Conservation (phyloP, 2,113 vertebrate species). For the Alectura lathami region DNA sequence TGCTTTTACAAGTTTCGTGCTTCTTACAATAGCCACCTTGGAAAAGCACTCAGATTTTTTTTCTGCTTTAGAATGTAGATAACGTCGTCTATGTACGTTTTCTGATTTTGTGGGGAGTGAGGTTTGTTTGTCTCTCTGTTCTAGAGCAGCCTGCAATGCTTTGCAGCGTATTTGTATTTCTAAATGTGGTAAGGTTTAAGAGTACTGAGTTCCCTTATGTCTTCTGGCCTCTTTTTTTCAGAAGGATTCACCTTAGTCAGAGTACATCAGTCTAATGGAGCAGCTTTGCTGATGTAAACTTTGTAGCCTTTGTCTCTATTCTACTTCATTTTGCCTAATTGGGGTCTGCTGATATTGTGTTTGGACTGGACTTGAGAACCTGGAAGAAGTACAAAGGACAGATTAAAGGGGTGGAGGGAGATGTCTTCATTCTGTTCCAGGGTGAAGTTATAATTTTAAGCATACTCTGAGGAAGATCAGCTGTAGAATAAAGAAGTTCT, state of each 20-base stretch:
- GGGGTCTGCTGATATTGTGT: background rate
- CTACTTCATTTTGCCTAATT: background rate
- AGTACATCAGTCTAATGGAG: background rate
- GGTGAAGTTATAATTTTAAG: background rate
- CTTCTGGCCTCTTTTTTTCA: background rate
- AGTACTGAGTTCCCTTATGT: background rate
- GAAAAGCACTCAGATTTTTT: background rate
- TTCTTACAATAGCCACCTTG: background rate
- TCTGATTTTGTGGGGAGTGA: rapidly evolving
- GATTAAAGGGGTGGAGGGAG: background rate
- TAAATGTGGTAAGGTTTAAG: background rate
- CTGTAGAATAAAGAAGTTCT: background rate
- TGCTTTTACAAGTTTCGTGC: background rate
- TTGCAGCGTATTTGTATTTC: background rate
- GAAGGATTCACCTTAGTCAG: background rate
- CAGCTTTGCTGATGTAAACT: background rate
- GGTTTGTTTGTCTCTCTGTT: background rate
- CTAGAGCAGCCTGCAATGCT: background rate
- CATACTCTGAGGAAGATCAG: background rate
- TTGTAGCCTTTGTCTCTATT: background rate
- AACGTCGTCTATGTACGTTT: background rate
- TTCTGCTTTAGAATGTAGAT: background rate
- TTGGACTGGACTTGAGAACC: background rate
- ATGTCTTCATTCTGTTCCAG: background rate
- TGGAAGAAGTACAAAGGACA: background rate